A percentile compares a stretch with the other conserved stretches of the same genome.
Conservation (phyloP, 1,140 invertebrate genomes). For the Heliconius melpomene region DNA sequence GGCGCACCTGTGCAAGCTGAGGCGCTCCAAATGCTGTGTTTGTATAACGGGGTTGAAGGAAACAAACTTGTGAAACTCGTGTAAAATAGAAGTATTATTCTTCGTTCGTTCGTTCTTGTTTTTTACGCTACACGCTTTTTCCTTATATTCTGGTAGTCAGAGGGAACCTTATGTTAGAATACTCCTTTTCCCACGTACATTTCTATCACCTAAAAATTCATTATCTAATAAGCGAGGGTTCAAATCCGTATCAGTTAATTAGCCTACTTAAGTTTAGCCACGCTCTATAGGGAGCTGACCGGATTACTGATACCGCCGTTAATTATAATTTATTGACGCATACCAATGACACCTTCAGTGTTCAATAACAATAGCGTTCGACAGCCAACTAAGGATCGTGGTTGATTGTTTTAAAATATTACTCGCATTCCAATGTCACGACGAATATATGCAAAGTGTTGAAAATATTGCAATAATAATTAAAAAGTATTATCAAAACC, state of each 20-base stretch:
- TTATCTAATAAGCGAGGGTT: too few relatives aligned
- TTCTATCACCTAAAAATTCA: too few relatives aligned
- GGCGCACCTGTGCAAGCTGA: background rate
- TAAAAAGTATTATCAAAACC: too few relatives aligned
- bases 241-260: too few relatives aligned
- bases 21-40: background rate
- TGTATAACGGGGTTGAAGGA: background rate
- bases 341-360: background rate
- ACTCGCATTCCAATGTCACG: background rate
- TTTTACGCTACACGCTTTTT: too few relatives aligned
- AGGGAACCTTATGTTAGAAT: too few relatives aligned
- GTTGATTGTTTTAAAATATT: conserved; percentile 4
- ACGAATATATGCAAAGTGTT: background rate
- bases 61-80: background rate
- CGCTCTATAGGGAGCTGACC: background rate
- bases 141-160: too few relatives aligned
- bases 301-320: background rate
- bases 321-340: conserved; percentile 3
- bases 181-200: too few relatives aligned
- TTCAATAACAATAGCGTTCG: background rate
- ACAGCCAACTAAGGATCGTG: background rate
- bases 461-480: background rate
- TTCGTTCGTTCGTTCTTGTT: background rate
- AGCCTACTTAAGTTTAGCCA: background rate
- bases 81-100: background rate